Evolutionary conservation across 2,888 invertebrate genomes (phyloP).

Genomic region (Oscheius sp.): DNA sequence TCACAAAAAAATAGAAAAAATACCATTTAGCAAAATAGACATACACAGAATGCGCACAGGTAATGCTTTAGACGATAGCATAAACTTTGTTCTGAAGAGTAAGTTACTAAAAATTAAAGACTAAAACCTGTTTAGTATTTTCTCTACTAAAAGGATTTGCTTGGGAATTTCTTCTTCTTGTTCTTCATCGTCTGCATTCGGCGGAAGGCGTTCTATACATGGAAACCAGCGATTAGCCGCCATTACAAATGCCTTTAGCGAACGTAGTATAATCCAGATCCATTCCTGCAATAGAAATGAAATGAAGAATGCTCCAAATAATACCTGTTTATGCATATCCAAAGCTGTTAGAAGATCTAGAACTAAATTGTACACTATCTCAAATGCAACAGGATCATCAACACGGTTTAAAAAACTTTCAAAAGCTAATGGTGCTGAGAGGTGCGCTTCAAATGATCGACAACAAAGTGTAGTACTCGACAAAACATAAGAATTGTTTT

Average conservation of each 20-base stretch:
- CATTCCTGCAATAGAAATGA: slow-evolving; percentile 34
- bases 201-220: slow-evolving; percentile 19
- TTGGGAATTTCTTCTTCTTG: slow-evolving; percentile 4
- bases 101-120: too few relatives aligned
- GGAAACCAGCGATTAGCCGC: slow-evolving; percentile 51
- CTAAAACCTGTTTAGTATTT: slow-evolving; percentile 14
- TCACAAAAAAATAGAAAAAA: background rate
- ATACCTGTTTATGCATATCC: slow-evolving; percentile 50
- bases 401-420: slow-evolving; percentile 42
- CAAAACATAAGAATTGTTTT: slow-evolving; percentile 21
- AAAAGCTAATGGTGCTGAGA: slow-evolving; percentile 47
- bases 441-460: slow-evolving; percentile 1
- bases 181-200: slow-evolving; percentile 9
- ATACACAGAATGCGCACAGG: slow-evolving; percentile 38
- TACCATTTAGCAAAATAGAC: slow-evolving; percentile 35
- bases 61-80: slow-evolving; percentile 44
- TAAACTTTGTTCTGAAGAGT: slow-evolving; percentile 57
- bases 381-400: slow-evolving; percentile 42
- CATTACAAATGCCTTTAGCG: slow-evolving; percentile 45
- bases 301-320: background rate
- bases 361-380: slow-evolving; percentile 40
- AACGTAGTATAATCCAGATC: slow-evolving; percentile 44
- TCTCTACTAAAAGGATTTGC: slow-evolving; percentile 3
- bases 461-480: slow-evolving; percentile 17
- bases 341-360: slow-evolving; percentile 50